These are phyloP conservation scores for Chrysopilus asiliformis DNA, from an alignment of 2,888 invertebrate species.

Conservation along the genomic window DNA sequence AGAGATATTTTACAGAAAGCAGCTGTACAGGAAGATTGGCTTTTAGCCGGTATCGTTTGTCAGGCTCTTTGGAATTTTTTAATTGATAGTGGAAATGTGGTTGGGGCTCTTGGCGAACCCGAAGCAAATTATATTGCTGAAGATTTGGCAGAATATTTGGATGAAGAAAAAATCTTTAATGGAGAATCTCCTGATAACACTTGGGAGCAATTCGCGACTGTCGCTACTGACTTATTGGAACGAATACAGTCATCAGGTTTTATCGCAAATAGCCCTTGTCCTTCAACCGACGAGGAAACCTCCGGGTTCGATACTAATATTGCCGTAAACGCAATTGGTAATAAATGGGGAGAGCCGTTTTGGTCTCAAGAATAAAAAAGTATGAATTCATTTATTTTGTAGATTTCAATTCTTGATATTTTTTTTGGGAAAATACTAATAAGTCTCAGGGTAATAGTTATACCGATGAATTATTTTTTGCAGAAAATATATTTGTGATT, in stretches of 20 bases:
- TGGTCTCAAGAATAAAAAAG: constrained; percentile 11
- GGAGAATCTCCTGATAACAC: constrained; percentile 24
- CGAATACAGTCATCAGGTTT: constrained; percentile 26
- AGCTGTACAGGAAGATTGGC: constrained; percentile 49
- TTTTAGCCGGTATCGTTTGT: constrained; percentile 57
- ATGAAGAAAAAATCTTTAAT: constrained; percentile 45
- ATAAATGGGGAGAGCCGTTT: constrained; percentile 12
- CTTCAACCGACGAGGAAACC: constrained; percentile 14
- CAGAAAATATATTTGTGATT: too few species aligned
- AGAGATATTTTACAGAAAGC: constrained; percentile 43
- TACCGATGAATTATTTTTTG: too few species aligned
- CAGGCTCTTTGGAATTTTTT: constrained; percentile 61
- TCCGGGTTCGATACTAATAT: constrained; percentile 3
- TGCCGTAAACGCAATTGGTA: constrained; percentile 2
- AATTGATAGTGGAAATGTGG: constrained; percentile 39
- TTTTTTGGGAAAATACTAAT: too few species aligned
- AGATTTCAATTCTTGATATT: too few species aligned
- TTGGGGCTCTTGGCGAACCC: constrained; percentile 37
- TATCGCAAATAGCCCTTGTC: constrained; percentile 11
- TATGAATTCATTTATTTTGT: neutral
- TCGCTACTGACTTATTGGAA: constrained; percentile 60
- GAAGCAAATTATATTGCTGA: constrained; percentile 42
- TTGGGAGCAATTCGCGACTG: constrained; percentile 64
- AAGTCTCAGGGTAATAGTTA: too few species aligned
- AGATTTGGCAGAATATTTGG: constrained; percentile 42